A percentile compares a stretch with the other conserved stretches of the same genome.
phyloP scores from a whole-genome alignment of 2,113 vertebrate genomes.

The Tetrax tetrax region DNA sequence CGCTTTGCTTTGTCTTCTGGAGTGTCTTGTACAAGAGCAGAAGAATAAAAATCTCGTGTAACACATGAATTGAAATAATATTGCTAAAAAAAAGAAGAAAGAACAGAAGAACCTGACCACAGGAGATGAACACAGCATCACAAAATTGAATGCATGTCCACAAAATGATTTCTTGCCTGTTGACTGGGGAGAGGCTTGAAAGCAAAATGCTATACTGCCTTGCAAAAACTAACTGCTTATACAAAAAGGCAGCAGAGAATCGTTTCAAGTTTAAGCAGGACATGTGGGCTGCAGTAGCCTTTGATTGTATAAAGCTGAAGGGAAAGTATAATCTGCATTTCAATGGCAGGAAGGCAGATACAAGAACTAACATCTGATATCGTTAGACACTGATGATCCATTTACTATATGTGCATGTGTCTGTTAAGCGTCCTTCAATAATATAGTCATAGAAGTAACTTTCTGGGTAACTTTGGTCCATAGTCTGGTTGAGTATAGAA shows the following conservation, averaged over 20 bases:
- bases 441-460: not conserved
- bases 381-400: not conserved
- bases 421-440: not conserved
- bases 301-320: not conserved
- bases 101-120: slow-evolving; percentile 7
- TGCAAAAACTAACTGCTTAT: slow-evolving; percentile 17
- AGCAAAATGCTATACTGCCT: not conserved
- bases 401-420: accelerated
- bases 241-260: not conserved
- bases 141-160: slow-evolving; percentile 7
- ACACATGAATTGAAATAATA: slow-evolving; percentile 40
- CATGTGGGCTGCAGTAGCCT: not conserved
- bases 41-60: slow-evolving; percentile 22
- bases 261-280: not conserved
- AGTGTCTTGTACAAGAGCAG: not conserved
- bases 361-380: not conserved
- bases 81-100: not conserved
- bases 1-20: not conserved
- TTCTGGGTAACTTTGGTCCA: not conserved
- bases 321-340: not conserved
- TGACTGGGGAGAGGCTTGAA: slow-evolving; percentile 39
- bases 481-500: not conserved
- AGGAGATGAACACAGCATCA: slow-evolving; percentile 20
- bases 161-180: slow-evolving; percentile 23
- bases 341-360: not conserved